Evolutionary conservation across 2,113 vertebrate genomes (phyloP), one percentile per base, ranked within the genome.

Genomic region (Alethe castanea): DNA sequence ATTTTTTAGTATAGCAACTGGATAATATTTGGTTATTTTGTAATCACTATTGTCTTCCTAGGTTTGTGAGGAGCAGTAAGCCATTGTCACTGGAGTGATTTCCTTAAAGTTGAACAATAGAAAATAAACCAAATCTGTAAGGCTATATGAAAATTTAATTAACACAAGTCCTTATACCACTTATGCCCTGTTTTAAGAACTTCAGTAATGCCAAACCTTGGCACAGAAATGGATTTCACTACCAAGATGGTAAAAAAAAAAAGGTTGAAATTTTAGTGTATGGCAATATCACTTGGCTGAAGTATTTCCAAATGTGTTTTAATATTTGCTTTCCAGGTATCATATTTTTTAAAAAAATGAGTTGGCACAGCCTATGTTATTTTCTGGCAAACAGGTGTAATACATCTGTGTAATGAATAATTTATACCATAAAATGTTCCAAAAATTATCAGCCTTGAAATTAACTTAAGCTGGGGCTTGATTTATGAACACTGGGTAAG

Each of bases 391-490:
- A 90, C 33, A 74, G 54, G 33, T 92, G 57, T 76, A 67, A 90
- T 66, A 67, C 38, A 28, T 67, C 47, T 77, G 38, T 85, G 70
- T 73, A 83, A 94, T 96, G 92, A 96, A 93, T 91, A 96, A 95
- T 94, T 92, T 85, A 67, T 88, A 84, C 16, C 26, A 53, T 66
- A 88, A 79, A 80, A 62, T 36, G 48, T 84, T 92, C 67, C 83
- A 88, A 86, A 91, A 94, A 97, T 94, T 92, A 92, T 91, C 76
- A 94, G 38, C 78, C 90, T 94, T 82, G 90, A 94, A 94, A 95
- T 96, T 96, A 95, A 95, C 91, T 92, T 92, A 95, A 90, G 80
- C 70, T 86, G 70, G 35, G 17, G n/a, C 64, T 92, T 88, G 88
- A 95, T 96, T 91, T 91, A 88, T 92, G 73, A 88, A 76, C 62